phyloP scores from a whole-genome alignment of 2,113 vertebrate genomes.

The Chrysemys picta region DNA sequence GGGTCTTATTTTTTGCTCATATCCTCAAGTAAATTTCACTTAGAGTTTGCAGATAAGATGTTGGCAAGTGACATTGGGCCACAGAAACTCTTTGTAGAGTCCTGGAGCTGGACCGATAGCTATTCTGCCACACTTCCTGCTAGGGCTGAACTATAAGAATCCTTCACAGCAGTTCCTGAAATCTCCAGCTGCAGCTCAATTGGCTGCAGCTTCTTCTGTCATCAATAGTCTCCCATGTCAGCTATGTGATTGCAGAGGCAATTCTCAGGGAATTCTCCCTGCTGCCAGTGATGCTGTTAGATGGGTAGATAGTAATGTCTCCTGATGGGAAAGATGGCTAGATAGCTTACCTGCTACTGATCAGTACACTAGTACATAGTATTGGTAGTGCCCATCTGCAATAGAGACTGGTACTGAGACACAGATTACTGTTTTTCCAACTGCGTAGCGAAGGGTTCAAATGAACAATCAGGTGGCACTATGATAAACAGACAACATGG shows the following conservation, averaged over 20 bases:
- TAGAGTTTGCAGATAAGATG: not conserved
- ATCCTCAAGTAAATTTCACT: not conserved
- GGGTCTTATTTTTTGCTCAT: not conserved
- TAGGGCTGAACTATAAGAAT: not conserved
- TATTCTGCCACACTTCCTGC: not conserved
- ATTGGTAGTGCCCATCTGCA: not conserved
- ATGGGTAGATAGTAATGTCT: not conserved
- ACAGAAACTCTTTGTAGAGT: not conserved
- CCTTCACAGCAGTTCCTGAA: not conserved
- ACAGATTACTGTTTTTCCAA: not conserved
- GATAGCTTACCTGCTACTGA: not conserved
- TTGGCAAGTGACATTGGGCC: not conserved
- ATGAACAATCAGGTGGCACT: not conserved
- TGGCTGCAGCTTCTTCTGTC: not conserved
- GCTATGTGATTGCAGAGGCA: not conserved
- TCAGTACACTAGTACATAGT: not conserved
- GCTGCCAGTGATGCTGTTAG: not conserved
- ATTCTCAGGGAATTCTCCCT: not conserved
- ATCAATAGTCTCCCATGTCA: not conserved
- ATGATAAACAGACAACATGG: not conserved
- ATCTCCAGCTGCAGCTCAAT: not conserved
- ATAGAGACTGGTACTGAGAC: not conserved
- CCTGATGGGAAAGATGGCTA: not conserved
- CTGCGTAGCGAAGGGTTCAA: not conserved
- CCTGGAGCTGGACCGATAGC: not conserved